These are phyloP conservation scores for Hyles vespertilio DNA, from an alignment of 1,140 invertebrate species.

Conservation along the genomic window DNA sequence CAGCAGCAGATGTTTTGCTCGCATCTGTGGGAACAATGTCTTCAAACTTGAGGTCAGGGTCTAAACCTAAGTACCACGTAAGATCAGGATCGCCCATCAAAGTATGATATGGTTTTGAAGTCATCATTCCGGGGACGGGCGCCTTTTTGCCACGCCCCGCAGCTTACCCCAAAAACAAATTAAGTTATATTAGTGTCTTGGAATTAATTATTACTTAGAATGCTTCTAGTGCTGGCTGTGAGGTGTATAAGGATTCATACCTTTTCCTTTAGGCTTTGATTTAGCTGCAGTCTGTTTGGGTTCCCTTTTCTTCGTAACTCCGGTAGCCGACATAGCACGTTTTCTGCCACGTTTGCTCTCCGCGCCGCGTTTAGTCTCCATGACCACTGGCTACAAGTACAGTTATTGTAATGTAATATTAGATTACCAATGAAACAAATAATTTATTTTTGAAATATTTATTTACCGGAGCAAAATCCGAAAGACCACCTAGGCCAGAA, in stretches of 20 bases:
- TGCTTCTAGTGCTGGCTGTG: too few relatives aligned
- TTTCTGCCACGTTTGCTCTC: conserved; percentile 51
- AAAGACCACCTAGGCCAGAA: too few relatives aligned
- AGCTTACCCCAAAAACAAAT: conserved; percentile 20
- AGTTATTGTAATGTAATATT: not conserved
- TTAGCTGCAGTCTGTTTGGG: conserved; percentile 28
- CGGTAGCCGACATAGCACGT: conserved; percentile 47
- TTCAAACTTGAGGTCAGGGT: conserved; percentile 47
- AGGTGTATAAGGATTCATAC: conserved; percentile 19
- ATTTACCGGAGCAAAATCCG: not conserved
- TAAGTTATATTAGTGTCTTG: not conserved
- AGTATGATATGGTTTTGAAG: conserved; percentile 46
- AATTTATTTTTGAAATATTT: conserved; percentile 5
- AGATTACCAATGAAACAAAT: not conserved
- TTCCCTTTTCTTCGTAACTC: conserved; percentile 30
- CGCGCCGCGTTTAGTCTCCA: conserved; percentile 19
- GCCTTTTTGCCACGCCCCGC: conserved; percentile 44
- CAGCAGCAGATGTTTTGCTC: conserved; percentile 16
- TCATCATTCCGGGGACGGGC: conserved; percentile 44
- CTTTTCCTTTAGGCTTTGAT: conserved; percentile 41
- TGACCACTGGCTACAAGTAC: too few relatives aligned
- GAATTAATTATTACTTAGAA: too few relatives aligned
- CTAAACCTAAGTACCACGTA: conserved; percentile 56
- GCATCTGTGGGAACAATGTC: conserved; percentile 38
- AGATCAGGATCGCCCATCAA: conserved; percentile 50